A percentile compares a stretch with the other conserved stretches of the same genome.
Conservation (phyloP, 2,797 vertebrate genomes). For the Scarus forsteni region DNA sequence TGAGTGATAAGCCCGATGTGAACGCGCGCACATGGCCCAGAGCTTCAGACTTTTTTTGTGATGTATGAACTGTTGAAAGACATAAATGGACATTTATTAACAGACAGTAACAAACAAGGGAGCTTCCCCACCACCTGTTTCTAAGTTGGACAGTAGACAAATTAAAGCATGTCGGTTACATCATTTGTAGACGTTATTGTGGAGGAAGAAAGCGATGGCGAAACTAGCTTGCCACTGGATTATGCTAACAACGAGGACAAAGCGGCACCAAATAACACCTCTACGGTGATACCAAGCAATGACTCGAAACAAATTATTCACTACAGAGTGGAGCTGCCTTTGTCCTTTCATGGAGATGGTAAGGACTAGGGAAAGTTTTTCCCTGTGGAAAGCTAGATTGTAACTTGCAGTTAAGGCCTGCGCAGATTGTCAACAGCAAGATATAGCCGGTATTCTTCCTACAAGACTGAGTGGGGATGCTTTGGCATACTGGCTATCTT, state of each 20-base stretch:
- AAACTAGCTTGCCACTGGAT: no score
- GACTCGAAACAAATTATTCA: conserved; percentile 9
- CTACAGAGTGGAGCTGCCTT: conserved; percentile 28
- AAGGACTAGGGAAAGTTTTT: conserved; percentile 42
- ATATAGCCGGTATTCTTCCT: conserved; percentile 23
- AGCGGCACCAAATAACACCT: neutral
- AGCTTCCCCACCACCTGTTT: no score
- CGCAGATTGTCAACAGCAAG: conserved; percentile 14
- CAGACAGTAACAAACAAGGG: no score
- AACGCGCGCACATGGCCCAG: no score
- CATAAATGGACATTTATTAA: no score
- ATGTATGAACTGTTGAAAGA: no score
- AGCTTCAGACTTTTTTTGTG: no score
- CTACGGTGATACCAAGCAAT: neutral
- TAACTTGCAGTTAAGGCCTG: conserved; percentile 32
- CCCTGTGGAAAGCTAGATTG: conserved; percentile 25
- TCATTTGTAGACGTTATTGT: no score
- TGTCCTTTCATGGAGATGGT: conserved; percentile 35
- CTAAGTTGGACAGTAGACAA: no score
- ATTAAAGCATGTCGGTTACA: no score
- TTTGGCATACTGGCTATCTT: conserved; percentile 22
- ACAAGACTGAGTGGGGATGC: conserved; percentile 36
- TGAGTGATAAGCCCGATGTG: neutral
- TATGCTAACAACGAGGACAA: no score
- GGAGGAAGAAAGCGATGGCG: no score